Percentiles rank a stretch among this genome's conserved stretches.
These are phyloP conservation scores for Macquaria ambigua DNA, from an alignment of 2,113 vertebrate species.

Conservation along the genomic window DNA sequence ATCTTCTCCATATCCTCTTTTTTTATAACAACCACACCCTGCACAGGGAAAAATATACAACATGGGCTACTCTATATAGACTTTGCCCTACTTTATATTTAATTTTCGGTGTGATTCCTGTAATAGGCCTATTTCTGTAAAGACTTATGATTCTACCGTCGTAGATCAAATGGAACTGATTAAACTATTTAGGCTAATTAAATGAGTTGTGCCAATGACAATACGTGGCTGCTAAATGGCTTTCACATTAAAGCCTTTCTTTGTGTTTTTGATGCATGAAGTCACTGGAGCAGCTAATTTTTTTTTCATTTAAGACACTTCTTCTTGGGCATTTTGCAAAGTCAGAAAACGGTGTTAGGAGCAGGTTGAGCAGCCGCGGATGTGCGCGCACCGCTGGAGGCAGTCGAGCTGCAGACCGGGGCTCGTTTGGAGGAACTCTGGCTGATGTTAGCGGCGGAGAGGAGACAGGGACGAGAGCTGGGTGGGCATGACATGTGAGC, in stretches of 20 bases:
- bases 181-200: not conserved
- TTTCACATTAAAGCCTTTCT: not conserved
- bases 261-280: not conserved
- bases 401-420: constrained; percentile 76
- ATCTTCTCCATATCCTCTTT: not conserved
- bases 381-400: constrained; percentile 82
- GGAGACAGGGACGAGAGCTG: constrained; percentile 18
- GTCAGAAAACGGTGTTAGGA: not conserved
- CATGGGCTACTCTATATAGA: not conserved
- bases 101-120: not conserved
- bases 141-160: not conserved
- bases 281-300: not conserved
- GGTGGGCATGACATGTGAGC: constrained; percentile 69
- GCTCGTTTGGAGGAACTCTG: constrained; percentile 60
- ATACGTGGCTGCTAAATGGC: not conserved
- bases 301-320: not conserved
- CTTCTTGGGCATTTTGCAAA: constrained; percentile 7
- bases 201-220: not conserved
- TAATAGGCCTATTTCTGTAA: not conserved
- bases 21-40: not conserved
- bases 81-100: not conserved
- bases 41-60: not conserved
- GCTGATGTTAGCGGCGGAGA: constrained; percentile 55
- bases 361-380: constrained; percentile 56
- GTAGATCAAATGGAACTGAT: not conserved